These are phyloP conservation scores for Eciton burchellii DNA, from an alignment of 1,140 invertebrate genomes.

Conservation along the genomic window DNA sequence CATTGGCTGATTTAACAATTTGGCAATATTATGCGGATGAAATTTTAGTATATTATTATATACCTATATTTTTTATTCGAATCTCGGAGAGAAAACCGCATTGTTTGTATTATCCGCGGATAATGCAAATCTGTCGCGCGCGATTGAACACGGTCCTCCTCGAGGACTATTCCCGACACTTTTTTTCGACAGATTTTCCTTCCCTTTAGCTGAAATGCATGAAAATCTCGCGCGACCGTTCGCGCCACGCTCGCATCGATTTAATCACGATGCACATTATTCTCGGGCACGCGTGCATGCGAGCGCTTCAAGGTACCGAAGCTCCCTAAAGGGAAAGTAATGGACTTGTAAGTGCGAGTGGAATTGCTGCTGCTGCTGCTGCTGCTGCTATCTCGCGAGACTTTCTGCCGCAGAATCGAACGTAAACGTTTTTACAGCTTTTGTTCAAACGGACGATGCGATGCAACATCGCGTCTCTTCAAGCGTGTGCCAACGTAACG, in stretches of 20 bases:
- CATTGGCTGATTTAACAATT: no score
- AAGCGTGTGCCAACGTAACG: no score
- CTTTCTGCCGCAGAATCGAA: background rate
- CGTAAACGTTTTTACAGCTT: background rate
- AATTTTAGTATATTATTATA: no score
- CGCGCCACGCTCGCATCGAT: conserved; percentile 13
- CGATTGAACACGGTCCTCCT: no score
- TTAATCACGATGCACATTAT: conserved; percentile 19
- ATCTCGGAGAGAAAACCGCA: background rate
- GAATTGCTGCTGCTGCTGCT: background rate
- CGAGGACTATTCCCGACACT: background rate
- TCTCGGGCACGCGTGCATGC: background rate
- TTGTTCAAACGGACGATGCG: background rate
- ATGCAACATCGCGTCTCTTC: no score
- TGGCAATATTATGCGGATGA: no score
- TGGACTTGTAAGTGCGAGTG: background rate
- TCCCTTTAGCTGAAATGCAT: background rate
- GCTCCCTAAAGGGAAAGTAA: background rate
- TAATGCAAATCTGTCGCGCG: conserved; percentile 42
- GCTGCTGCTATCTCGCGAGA: background rate
- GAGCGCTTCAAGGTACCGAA: background rate
- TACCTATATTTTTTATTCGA: no score
- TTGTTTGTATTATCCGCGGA: conserved; percentile 38
- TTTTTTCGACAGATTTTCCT: background rate
- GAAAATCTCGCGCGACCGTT: background rate